phyloP scores from a whole-genome alignment of 2,888 invertebrate species.

The Adelphocoris suturalis region DNA sequence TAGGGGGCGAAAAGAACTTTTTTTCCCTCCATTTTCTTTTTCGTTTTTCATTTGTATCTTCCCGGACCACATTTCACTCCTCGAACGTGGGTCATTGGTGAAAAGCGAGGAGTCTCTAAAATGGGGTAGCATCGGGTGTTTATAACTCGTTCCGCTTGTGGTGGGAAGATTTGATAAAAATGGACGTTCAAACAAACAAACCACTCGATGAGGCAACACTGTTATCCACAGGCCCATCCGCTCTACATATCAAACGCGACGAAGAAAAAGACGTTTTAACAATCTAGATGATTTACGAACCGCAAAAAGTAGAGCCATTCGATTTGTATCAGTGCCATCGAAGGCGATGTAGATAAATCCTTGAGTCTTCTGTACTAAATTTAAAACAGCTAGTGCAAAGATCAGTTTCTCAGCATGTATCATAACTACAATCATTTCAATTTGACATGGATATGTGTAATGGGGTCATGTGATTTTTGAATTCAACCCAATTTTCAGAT shows the following conservation, averaged over 20 bases:
- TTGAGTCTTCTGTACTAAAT: no score
- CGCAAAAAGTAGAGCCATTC: neutral
- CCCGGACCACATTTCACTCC: conserved; percentile 7
- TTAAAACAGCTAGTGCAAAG: no score
- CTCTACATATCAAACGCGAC: neutral
- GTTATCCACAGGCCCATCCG: conserved; percentile 10
- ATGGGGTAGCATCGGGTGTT: conserved; percentile 8
- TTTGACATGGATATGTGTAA: no score
- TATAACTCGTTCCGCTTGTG: neutral
- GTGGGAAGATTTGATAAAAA: conserved; percentile 24
- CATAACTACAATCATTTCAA: no score
- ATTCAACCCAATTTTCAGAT: no score
- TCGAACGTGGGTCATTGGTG: neutral
- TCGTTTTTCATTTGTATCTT: conserved; percentile 32
- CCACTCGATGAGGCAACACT: neutral
- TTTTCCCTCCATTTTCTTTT: neutral
- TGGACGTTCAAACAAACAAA: conserved; percentile 31
- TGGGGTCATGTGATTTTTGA: no score
- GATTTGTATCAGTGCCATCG: no score
- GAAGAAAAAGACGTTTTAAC: neutral
- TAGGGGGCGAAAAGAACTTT: neutral
- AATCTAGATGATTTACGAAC: neutral
- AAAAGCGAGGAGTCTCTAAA: neutral
- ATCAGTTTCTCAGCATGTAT: no score
- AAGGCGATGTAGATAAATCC: no score